Evolutionary conservation across 2,113 vertebrate genomes (phyloP), one percentile per base, ranked within the genome.

Genomic region (Chaetodon trifascialis): DNA sequence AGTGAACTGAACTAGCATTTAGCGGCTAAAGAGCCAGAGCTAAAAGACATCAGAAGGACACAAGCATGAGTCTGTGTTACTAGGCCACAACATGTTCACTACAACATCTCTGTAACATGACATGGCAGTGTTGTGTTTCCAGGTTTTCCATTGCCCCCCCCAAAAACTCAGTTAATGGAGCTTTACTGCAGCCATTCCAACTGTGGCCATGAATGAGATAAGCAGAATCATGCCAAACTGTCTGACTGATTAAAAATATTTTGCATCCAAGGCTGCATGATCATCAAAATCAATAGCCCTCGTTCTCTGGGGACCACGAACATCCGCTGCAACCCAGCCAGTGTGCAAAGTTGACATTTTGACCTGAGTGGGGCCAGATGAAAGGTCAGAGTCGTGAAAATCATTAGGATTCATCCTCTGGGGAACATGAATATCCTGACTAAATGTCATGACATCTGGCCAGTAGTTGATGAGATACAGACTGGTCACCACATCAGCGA

Each of bases 391-490:
- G 10, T 16, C 1, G 1, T 19, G 23, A 46, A 30, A 71, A 49
- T 65, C 44, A 52, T 68, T 25, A 25, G 7, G 54, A 59, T 68
- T 40, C 60, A 42, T 65, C 49, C 58, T 49, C 82, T n/a, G 64
- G 47, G 76, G 70, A 68, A 51, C 76, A 36, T 49, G 64, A 71
- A 59, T 10, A 52, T 69, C 51, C 70, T 30, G 0, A 30, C 17
- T 49, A 63, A 79, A 73, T 79, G 82, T 58, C 70, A 55, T 19
- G 40, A 67, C 63, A 74, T 68, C 70, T 79, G 82, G 69, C 15
- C 52, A 46, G 73, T 7, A 9, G 36, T 19, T 11, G 19, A 36
- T 25, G n/a, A 42, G 36, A 72, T 19, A 52, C 47, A 23, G 51
- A 30, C 30, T 3, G 30, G 30, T 30, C 30, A 30, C 30, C 30